Percentiles rank a stretch among this genome's conserved stretches.
phyloP scores from a whole-genome alignment of 1,140 invertebrate species.

The Saccostrea echinata region DNA sequence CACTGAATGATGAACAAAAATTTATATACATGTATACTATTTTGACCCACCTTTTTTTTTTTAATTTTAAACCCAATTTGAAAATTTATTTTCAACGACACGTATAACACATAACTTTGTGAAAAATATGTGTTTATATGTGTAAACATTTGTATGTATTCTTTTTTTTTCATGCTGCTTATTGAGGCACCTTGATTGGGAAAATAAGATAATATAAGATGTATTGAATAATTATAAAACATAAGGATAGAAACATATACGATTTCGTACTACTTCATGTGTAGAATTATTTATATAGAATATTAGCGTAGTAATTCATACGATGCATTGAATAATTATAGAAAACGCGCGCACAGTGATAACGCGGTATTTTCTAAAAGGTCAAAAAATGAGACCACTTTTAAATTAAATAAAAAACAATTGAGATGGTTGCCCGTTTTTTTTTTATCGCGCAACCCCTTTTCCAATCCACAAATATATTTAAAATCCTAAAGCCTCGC shows the following conservation, averaged over 20 bases:
- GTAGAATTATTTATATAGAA: not conserved
- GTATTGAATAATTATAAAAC: slow-evolving; percentile 22
- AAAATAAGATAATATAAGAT: slow-evolving; percentile 15
- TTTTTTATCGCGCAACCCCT: not conserved
- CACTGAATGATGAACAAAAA: not conserved
- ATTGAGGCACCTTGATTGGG: not conserved
- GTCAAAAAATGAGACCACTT: slow-evolving; percentile 19
- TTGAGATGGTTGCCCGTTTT: not conserved
- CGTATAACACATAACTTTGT: not conserved
- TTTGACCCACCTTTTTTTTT: not conserved
- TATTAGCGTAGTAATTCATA: not conserved
- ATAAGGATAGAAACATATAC: not conserved
- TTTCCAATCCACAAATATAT: not conserved
- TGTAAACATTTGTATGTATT: not conserved
- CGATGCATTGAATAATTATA: not conserved
- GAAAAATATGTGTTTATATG: not conserved
- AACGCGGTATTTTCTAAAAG: slow-evolving; percentile 7
- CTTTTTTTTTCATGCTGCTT: not conserved
- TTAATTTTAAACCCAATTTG: not conserved
- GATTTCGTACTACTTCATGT: slow-evolving; percentile 5
- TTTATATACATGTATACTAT: not conserved
- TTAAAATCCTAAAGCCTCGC: not conserved
- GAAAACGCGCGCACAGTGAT: slow-evolving; percentile 25
- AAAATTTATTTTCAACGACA: not conserved
- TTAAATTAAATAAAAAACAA: slow-evolving; percentile 10